Percentiles rank a stretch among this genome's conserved stretches.
These are phyloP conservation scores for Cyprinus carpio DNA, from an alignment of 2,113 vertebrate species.

Conservation along the genomic window DNA sequence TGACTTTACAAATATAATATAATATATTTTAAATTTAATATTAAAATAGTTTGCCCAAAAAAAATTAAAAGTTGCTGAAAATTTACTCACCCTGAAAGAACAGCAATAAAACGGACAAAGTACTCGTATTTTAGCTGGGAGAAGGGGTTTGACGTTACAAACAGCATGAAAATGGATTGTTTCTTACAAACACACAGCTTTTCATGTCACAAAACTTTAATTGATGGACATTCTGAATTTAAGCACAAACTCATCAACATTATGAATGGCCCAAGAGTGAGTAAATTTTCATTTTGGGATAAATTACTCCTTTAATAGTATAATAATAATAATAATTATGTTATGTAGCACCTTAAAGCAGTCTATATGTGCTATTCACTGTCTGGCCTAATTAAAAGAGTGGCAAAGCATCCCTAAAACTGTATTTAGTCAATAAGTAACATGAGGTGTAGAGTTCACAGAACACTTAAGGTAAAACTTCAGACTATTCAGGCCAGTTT, in stretches of 20 bases:
- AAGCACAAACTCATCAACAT: too few species aligned
- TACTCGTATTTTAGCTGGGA: too few species aligned
- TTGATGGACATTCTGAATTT: neutral
- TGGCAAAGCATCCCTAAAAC: too few species aligned
- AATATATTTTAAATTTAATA: neutral
- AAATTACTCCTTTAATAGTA: neutral
- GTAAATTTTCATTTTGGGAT: too few species aligned
- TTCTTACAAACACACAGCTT: neutral
- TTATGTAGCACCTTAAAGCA: neutral
- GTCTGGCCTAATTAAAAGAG: neutral
- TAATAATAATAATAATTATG: neutral
- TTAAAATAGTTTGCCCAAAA: neutral
- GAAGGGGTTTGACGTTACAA: too few species aligned
- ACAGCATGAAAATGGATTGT: neutral
- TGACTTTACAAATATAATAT: neutral
- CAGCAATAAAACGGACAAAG: neutral
- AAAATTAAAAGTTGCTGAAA: neutral
- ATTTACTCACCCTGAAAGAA: neutral
- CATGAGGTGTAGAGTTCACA: neutral
- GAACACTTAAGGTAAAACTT: conserved; percentile 5
- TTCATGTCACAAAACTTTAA: neutral
- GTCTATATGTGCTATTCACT: neutral
- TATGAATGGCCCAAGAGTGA: too few species aligned
- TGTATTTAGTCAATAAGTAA: neutral
- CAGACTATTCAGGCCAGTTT: neutral